These are phyloP conservation scores for Ara ararauna DNA, from an alignment of 2,797 vertebrate species.

Conservation along the genomic window DNA sequence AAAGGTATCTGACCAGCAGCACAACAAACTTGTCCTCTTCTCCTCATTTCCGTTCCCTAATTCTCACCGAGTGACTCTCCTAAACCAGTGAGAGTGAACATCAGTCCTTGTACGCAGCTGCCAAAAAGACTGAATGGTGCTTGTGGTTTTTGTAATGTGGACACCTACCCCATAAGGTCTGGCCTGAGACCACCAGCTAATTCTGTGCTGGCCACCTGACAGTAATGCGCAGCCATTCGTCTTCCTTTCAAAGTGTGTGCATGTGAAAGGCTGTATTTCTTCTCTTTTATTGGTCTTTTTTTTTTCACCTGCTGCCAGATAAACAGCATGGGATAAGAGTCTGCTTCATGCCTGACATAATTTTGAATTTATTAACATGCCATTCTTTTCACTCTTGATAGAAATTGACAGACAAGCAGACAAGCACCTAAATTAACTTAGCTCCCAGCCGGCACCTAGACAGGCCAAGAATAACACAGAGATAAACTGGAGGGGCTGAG, in stretches of 20 bases:
- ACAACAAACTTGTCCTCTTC: background rate
- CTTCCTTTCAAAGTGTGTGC: background rate
- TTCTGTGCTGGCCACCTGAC: constrained; percentile 3
- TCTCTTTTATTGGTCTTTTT: constrained; percentile 11
- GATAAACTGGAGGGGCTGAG: constrained; percentile 25
- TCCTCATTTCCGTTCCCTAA: background rate
- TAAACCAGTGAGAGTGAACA: accelerated
- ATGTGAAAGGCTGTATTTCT: background rate
- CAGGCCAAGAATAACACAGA: constrained; percentile 65
- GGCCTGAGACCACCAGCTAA: constrained; percentile 43
- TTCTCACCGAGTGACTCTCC: background rate
- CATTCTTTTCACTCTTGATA: constrained; percentile 55
- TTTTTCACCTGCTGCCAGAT: constrained; percentile 44
- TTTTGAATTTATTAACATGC: constrained; percentile 57
- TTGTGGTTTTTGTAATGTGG: background rate
- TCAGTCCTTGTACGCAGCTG: background rate
- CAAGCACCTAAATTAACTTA: constrained; percentile 52
- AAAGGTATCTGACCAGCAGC: background rate
- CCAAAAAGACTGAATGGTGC: background rate
- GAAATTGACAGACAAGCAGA: constrained; percentile 55
- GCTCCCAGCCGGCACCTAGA: constrained; percentile 10
- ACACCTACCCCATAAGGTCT: constrained; percentile 21
- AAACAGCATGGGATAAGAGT: constrained; percentile 10
- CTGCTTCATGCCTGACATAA: constrained; percentile 43
- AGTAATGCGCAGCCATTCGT: accelerated